These are phyloP conservation scores for Charina bottae DNA, from an alignment of 2,113 vertebrate genomes.

Conservation along the genomic window DNA sequence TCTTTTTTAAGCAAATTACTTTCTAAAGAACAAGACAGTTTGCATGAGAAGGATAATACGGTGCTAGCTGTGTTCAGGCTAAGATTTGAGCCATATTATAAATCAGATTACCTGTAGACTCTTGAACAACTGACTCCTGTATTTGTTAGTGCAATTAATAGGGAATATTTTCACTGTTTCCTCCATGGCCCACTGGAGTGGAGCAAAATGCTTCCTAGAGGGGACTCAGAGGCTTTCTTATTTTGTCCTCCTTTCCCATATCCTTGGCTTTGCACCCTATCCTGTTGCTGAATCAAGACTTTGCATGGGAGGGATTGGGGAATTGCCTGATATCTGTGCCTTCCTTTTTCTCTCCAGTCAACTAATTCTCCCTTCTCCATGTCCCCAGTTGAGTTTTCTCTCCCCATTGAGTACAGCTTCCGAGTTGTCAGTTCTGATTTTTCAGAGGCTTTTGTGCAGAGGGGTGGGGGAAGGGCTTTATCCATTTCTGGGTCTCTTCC, in stretches of 20 bases:
- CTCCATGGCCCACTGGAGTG: background rate
- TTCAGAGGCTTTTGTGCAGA: constrained; percentile 28
- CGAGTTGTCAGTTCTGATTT: constrained; percentile 40
- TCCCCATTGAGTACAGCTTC: constrained; percentile 18
- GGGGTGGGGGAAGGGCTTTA: constrained; percentile 26
- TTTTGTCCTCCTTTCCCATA: no score
- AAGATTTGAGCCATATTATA: background rate
- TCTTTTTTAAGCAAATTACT: background rate
- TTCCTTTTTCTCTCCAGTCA: background rate
- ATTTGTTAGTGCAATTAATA: background rate
- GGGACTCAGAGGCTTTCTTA: background rate
- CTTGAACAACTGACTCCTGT: background rate
- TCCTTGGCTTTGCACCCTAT: no score
- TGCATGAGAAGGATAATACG: background rate
- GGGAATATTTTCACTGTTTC: background rate
- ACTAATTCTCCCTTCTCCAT: background rate
- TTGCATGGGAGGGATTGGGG: background rate
- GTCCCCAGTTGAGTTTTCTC: background rate
- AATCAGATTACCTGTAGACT: background rate
- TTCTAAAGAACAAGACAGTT: background rate
- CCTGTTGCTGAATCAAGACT: background rate
- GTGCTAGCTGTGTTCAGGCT: background rate
- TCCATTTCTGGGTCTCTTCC: background rate
- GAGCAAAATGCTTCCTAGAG: background rate
- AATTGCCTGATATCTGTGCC: background rate